Conservation (phyloP, 92 coral and sea anemone species). For the Paramuricea clavata region DNA sequence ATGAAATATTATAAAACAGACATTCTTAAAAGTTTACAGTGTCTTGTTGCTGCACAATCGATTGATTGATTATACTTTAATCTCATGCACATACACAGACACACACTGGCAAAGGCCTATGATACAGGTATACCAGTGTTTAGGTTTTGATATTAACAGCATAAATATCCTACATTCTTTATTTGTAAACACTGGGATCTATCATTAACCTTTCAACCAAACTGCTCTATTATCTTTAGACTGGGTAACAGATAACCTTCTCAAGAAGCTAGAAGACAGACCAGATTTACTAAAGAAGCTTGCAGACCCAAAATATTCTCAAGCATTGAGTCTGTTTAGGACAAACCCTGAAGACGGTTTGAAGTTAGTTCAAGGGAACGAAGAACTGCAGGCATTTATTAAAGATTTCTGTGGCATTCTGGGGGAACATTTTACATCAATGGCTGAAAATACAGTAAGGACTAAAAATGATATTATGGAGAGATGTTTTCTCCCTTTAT, state of each 20-base stretch:
- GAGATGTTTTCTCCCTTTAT: too few species aligned
- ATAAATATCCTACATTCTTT: neutral
- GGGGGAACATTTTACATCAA: constrained; percentile 81
- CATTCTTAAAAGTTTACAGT: neutral
- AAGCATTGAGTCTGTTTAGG: constrained; percentile 69
- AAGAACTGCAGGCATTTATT: constrained; percentile 77
- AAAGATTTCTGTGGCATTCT: constrained; percentile 76
- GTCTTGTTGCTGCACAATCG: neutral
- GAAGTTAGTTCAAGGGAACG: constrained; percentile 63
- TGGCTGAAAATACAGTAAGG: constrained; percentile 59
- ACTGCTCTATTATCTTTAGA: constrained; percentile 47
- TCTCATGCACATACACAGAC: neutral
- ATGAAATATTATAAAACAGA: neutral
- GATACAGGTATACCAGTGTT: neutral
- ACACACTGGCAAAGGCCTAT: neutral
- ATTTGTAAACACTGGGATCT: neutral
- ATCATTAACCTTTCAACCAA: neutral
- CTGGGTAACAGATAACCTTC: constrained; percentile 82
- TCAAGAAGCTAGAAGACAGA: constrained; percentile 75
- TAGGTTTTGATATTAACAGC: neutral
- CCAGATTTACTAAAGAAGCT: constrained; percentile 76
- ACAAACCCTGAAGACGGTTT: constrained; percentile 77
- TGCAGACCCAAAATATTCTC: constrained; percentile 80
- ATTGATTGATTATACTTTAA: neutral
- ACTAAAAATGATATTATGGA: too few species aligned